Base-by-base conservation (phyloP, 2,888 invertebrate species). In the Drosophila algonquin region DNA sequence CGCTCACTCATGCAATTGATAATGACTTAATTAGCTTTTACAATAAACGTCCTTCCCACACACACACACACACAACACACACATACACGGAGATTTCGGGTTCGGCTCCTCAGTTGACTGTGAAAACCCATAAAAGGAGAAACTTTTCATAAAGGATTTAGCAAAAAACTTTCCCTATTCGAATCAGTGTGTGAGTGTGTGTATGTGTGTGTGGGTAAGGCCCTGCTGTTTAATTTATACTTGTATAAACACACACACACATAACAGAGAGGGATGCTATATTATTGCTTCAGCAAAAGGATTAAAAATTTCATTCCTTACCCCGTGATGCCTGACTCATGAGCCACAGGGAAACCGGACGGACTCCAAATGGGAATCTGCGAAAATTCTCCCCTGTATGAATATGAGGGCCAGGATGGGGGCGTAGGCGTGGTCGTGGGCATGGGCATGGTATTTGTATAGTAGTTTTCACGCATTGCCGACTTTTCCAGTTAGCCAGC, bases 71-170 rank as follows among this genome's bases (percentile, higher is more conserved):
- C 30, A 48, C 44, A 72, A 21, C 21, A 21, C 21, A 21, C 3
- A 3, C 21, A 21, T 21, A 21, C 21, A 63, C 24, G 44, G 30
- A 55, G 14, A 58, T 40, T 50, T 58, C 27, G 58, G 24, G 40
- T n/a, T 40, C 30, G 6, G 16, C 21, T 58, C 21, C 40, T 21
- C 35, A 52, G 53, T 54, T 68, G 59, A 44, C 55, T 80, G 75
- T 73, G 62, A 74, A 75, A 76, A 77, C 75, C 77, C 83, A 79
- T 81, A 86, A 85, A 87, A 73, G 83, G 73, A 68, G 50, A 88
- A 85, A 76, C 81, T 88, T 85, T 87, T 78, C 83, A 83, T 83
- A 85, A 86, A 82, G 88, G 88, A 85, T 88, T 85, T 86, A 73
- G 75, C 73, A 69, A 65, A 83, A 85, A 87, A 78, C 63, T 77